Percentiles rank a stretch among this genome's conserved stretches.
phyloP scores from a whole-genome alignment of 2,888 invertebrate genomes.

The Isoperla grammatica region DNA sequence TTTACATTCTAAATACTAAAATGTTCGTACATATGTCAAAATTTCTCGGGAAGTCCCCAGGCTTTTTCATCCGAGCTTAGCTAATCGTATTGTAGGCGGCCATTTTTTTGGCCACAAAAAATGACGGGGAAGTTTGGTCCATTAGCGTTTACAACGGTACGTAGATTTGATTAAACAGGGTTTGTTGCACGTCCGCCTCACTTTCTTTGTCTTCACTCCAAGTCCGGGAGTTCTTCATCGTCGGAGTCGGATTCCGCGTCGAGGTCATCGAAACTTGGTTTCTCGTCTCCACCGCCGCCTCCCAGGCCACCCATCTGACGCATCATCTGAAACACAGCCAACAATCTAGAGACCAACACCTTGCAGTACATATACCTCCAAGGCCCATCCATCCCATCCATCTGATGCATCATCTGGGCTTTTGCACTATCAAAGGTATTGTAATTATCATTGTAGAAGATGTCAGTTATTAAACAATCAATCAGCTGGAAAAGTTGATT shows the following conservation, averaged over 20 bases:
- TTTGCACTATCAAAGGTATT: no score
- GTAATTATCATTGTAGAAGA: no score
- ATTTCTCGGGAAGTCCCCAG: no score
- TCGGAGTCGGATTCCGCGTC: constrained; percentile 66
- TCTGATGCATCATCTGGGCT: not conserved
- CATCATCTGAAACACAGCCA: constrained; percentile 52
- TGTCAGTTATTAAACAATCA: no score
- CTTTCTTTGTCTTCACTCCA: constrained; percentile 50
- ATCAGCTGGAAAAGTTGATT: no score
- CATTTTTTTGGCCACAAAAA: not conserved
- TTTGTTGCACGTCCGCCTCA: not conserved
- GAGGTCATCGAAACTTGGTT: constrained; percentile 70
- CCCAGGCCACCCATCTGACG: constrained; percentile 58
- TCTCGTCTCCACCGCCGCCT: constrained; percentile 49
- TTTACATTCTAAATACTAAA: no score
- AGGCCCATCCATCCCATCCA: not conserved
- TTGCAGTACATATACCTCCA: not conserved
- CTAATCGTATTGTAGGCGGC: no score
- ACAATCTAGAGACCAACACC: not conserved
- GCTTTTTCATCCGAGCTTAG: no score
- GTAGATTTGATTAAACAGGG: not conserved
- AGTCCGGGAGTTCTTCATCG: constrained; percentile 71
- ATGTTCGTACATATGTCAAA: no score
- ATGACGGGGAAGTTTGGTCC: constrained; percentile 14
- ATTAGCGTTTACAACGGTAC: constrained; percentile 8